phyloP scores from a whole-genome alignment of 2,888 invertebrate genomes.

The Latheticus oryzae region DNA sequence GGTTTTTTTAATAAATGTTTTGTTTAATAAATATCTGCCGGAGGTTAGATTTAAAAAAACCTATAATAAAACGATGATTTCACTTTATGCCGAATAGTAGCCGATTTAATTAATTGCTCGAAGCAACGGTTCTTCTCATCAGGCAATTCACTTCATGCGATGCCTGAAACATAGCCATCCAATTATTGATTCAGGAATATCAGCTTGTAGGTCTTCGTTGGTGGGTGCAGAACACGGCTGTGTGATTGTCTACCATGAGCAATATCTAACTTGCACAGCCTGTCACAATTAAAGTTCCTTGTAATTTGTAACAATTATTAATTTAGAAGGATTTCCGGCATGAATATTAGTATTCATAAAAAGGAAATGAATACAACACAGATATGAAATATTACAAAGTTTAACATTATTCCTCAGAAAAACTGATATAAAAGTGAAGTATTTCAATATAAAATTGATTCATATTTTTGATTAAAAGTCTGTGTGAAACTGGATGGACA shows the following conservation, averaged over 20 bases:
- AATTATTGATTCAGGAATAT: constrained; percentile 4
- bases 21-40: constrained; percentile 26
- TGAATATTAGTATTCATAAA: no score
- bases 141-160: constrained; percentile 32
- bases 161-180: constrained; percentile 28
- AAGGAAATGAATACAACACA: no score
- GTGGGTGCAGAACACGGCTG: constrained; percentile 1
- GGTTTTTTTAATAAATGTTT: constrained; percentile 1
- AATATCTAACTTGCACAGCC: constrained; percentile 29
- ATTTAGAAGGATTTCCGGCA: constrained; percentile 10
- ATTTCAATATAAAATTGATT: no score
- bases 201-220: background rate
- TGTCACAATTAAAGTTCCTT: constrained; percentile 29
- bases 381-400: no score
- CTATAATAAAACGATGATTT: constrained; percentile 10
- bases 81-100: constrained; percentile 21
- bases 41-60: constrained; percentile 12
- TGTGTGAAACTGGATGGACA: no score
- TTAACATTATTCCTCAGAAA: no score
- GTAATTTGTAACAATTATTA: constrained; percentile 29
- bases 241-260: constrained; percentile 21
- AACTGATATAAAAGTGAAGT: no score
- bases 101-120: constrained; percentile 37
- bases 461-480: no score
- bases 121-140: constrained; percentile 35